Evolutionary conservation across 2,113 vertebrate species (phyloP).

Genomic region (Dunckerocampus dactyliophorus): DNA sequence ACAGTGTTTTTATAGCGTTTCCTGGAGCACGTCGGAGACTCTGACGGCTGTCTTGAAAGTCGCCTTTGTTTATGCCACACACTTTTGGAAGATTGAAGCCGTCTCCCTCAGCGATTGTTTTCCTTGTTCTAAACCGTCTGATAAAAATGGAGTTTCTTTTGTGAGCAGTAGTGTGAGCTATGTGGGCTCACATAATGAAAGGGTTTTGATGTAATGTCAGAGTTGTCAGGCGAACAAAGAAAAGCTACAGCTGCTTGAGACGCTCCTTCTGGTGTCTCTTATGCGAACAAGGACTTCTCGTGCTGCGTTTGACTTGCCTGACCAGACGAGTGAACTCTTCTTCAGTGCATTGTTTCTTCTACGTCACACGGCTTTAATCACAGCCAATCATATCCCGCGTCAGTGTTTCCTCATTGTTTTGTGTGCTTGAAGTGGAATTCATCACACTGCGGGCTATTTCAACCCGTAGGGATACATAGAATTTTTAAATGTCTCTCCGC

Average conservation of each 20-base stretch:
- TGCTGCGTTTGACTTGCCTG: background rate
- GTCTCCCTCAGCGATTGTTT: constrained; percentile 24
- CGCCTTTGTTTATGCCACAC: constrained; percentile 37
- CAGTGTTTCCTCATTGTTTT: background rate
- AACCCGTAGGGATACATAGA: too few relatives aligned
- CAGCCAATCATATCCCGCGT: background rate
- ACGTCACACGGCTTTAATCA: background rate
- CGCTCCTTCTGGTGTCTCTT: constrained; percentile 24
- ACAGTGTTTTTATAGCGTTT: constrained; percentile 49
- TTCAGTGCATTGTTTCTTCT: background rate
- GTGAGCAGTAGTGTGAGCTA: constrained; percentile 23
- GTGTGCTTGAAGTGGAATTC: background rate
- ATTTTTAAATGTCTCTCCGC: too few relatives aligned
- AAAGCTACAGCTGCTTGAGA: constrained; percentile 20
- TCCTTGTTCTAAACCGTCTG: constrained; percentile 39
- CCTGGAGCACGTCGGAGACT: constrained; percentile 31
- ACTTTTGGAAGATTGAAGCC: constrained; percentile 27
- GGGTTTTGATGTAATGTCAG: constrained; percentile 23
- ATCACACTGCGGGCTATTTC: too few relatives aligned
- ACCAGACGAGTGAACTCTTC: constrained; percentile 15
- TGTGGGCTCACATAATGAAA: constrained; percentile 25
- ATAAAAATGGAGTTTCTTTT: constrained; percentile 32
- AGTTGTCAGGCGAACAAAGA: constrained; percentile 35
- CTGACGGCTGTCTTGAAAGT: constrained; percentile 46
- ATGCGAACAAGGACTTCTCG: constrained; percentile 2